phyloP scores from a whole-genome alignment of 2,888 invertebrate species.

The Leptura quadrifasciata region DNA sequence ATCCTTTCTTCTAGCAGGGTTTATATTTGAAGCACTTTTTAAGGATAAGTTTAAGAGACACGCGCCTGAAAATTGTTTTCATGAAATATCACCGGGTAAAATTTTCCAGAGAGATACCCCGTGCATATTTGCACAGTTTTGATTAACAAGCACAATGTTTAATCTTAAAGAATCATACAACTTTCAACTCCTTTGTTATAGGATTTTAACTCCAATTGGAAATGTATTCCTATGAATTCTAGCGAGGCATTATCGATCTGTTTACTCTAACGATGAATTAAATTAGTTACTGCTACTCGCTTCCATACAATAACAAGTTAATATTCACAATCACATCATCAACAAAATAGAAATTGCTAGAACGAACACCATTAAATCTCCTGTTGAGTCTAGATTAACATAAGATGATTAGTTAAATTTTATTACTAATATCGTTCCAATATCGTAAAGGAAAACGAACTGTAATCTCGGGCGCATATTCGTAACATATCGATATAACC shows the following conservation, averaged over 20 bases:
- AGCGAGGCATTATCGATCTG: slow-evolving; percentile 11
- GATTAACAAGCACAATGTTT: too few species aligned
- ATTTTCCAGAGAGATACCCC: too few species aligned
- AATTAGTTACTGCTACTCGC: slow-evolving; percentile 9
- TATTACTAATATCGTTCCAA: not conserved
- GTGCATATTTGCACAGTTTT: too few species aligned
- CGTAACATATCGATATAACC: too few species aligned
- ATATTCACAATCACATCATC: slow-evolving; percentile 15
- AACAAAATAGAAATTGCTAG: slow-evolving; percentile 7
- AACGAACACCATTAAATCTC: not conserved
- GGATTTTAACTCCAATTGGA: not conserved
- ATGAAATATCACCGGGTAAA: too few species aligned
- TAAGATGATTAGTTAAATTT: not conserved
- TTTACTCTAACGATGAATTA: slow-evolving; percentile 19
- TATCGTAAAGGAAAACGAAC: too few species aligned
- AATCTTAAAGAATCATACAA: not conserved
- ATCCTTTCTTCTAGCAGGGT: too few species aligned
- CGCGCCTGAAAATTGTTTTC: too few species aligned
- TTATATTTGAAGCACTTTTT: too few species aligned
- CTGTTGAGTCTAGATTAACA: not conserved
- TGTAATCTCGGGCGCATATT: too few species aligned
- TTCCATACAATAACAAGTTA: slow-evolving; percentile 13
- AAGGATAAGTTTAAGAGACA: too few species aligned
- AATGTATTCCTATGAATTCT: not conserved
- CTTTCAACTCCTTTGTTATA: not conserved